Evolutionary conservation across 2,113 vertebrate species (phyloP).

Genomic region (Thalassoma bifasciatum): DNA sequence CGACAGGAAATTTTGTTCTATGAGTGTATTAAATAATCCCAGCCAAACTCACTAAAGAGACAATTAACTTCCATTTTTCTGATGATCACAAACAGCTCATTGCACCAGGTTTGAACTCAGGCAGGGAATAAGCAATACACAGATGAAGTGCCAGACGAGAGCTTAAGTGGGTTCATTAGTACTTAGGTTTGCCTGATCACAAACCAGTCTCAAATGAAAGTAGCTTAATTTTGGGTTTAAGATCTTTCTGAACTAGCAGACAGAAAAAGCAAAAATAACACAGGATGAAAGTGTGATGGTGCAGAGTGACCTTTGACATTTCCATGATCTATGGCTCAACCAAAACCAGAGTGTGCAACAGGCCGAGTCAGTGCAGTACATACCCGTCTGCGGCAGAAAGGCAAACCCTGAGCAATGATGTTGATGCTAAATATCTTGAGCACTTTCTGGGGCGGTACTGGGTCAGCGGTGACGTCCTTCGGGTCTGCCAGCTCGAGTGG

Average conservation of each 20-base stretch:
- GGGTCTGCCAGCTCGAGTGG: slow-evolving; percentile 86
- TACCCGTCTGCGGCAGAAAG: slow-evolving; percentile 97
- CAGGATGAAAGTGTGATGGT: background rate
- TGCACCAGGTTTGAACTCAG: too few relatives aligned
- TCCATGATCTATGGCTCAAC: background rate
- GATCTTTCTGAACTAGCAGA: background rate
- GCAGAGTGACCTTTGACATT: slow-evolving; percentile 63
- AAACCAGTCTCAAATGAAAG: background rate
- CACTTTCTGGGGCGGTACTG: slow-evolving; percentile 91
- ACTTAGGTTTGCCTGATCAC: too few relatives aligned
- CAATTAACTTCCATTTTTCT: background rate
- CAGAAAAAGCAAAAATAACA: slow-evolving; percentile 6
- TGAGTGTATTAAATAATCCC: background rate
- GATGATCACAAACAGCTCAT: too few relatives aligned
- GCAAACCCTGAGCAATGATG: slow-evolving; percentile 96
- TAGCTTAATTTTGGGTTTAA: background rate
- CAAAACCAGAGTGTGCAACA: background rate
- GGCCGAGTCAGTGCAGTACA: slow-evolving; percentile 55
- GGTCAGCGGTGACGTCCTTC: slow-evolving; percentile 85
- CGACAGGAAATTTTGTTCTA: background rate
- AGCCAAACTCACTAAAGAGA: background rate
- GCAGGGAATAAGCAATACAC: too few relatives aligned
- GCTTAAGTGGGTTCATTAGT: too few relatives aligned
- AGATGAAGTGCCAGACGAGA: too few relatives aligned
- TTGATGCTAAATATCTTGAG: slow-evolving; percentile 99